Conservation (phyloP, 2,113 vertebrate genomes). For the Herpetotheres cachinnans region DNA sequence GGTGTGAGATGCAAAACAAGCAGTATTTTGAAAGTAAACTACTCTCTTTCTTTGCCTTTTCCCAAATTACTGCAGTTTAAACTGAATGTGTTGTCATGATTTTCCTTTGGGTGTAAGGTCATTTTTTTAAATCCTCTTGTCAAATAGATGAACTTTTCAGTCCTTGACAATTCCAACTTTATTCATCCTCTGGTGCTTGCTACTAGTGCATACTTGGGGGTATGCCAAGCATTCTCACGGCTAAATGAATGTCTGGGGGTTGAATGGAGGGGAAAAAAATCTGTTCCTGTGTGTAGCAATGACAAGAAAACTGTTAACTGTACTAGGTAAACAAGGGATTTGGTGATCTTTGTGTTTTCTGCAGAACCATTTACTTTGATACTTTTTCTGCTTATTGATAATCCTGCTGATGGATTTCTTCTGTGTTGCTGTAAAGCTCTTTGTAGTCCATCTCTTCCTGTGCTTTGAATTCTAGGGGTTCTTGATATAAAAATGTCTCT, state of each 20-base stretch:
- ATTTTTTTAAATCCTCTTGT: background rate
- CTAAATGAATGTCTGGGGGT: background rate
- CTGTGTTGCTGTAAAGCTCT: background rate
- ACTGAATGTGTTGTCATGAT: background rate
- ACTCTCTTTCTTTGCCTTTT: rapidly evolving
- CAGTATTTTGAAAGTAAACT: background rate
- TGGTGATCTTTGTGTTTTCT: background rate
- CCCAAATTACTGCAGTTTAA: background rate
- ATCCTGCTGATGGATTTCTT: background rate
- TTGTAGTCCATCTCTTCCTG: background rate
- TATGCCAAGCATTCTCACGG: background rate
- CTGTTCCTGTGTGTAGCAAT: rapidly evolving
- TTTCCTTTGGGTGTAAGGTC: background rate
- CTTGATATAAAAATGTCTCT: background rate
- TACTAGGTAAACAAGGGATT: background rate
- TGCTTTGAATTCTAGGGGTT: background rate
- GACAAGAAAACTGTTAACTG: background rate
- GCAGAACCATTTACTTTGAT: background rate
- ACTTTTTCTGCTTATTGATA: background rate
- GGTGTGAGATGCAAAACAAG: background rate
- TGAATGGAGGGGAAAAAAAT: background rate
- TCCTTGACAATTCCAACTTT: background rate
- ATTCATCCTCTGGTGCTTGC: background rate
- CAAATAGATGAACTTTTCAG: background rate
- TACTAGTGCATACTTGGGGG: background rate